Conservation (phyloP, 2,113 vertebrate genomes). For the Tyto alba region DNA sequence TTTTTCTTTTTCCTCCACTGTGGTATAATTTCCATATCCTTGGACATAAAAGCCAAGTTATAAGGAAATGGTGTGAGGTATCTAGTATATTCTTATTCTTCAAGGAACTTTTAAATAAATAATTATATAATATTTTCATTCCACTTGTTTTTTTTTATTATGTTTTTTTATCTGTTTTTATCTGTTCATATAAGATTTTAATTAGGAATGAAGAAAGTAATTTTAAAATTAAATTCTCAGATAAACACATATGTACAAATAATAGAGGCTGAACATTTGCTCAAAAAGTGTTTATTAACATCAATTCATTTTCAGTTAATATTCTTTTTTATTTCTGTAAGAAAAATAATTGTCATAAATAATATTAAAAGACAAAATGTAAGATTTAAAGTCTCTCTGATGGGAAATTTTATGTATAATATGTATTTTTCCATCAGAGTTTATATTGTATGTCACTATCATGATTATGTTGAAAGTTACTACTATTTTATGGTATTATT, state of each 20-base stretch:
- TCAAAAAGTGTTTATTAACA: background rate
- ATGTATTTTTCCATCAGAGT: background rate
- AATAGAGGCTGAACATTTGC: background rate
- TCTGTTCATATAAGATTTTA: background rate
- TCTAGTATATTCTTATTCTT: background rate
- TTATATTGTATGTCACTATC: background rate
- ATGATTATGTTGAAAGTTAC: background rate
- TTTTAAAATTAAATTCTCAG: background rate
- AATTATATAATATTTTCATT: background rate
- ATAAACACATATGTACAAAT: background rate
- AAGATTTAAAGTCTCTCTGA: background rate
- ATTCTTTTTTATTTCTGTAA: background rate
- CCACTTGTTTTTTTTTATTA: fast-evolving
- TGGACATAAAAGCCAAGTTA: background rate
- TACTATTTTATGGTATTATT: background rate
- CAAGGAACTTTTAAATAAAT: background rate
- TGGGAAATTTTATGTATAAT: background rate
- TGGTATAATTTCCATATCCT: background rate
- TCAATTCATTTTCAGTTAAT: background rate
- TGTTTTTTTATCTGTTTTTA: background rate
- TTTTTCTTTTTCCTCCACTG: background rate
- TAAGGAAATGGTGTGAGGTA: background rate
- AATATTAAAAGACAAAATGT: background rate
- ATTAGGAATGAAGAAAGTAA: background rate
- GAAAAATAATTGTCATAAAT: background rate